Base-by-base conservation (phyloP, 1,140 invertebrate species). In the Zaprionus capensis region DNA sequence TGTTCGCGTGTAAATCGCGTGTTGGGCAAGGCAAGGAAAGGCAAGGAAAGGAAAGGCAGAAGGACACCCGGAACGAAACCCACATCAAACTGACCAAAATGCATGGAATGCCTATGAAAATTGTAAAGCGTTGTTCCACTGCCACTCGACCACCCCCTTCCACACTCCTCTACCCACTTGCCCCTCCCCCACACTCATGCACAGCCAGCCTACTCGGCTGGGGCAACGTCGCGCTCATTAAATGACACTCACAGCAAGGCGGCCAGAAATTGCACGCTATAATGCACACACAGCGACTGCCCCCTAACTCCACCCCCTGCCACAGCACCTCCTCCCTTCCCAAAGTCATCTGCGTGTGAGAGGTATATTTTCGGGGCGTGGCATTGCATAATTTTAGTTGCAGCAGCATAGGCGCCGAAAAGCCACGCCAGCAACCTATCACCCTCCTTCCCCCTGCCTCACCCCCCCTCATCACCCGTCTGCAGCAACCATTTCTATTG, bases 81-180 rank as follows among this genome's bases (percentile, higher is more conserved):
- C 87, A 91, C 86, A 91, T 91, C 86, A 91, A 91, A 91, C 86
- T 91, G 86, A 91, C 86, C 86, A 91, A 91, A 91, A 91, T 91
- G 80, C 86, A 91, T 86, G 86, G 87, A 91, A 91, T 91, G 75
- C 79, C 82, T 83, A 91, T 83, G 86, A 79, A 84, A 91, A 87
- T 83, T 86, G 82, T 82, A 81, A 82, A 86, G 80, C 76, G 73
- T 72, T 83, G 80, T 78, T 82, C 64, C 86, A 82, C 72, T 73
- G 53, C 71, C 22, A 51, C 36, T 5, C 41, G 44, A 9, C 24
- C n/a, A 5, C 26, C 31, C 5, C 26, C 31, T 28, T 2, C 38
- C 49, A 26, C 24, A 26, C 24, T 22, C 28, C 36, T 17, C n/a
- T 24, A 7, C 15, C 22, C 28, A 2, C 44, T 6, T 12, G 4